These are phyloP conservation scores for Cassiopea andromeda DNA, from an alignment of 30 jellyfish, hydroid and myxozoan genomes.

Conservation along the genomic window DNA sequence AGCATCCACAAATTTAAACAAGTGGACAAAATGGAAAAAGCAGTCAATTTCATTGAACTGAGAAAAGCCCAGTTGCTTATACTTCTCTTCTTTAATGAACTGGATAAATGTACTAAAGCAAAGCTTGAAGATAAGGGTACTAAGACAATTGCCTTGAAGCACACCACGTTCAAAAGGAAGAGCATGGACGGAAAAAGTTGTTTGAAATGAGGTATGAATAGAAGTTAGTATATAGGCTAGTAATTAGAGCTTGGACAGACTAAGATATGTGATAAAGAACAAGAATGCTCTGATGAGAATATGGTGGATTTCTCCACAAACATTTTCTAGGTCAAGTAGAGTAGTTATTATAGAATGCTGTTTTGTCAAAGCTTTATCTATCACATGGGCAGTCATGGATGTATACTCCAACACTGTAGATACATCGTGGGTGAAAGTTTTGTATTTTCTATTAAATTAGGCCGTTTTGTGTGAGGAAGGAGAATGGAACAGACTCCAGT, in stretches of 20 bases:
- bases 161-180: too few species aligned
- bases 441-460: too few species aligned
- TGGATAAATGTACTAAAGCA: not conserved
- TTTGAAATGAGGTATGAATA: not conserved
- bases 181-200: too few species aligned
- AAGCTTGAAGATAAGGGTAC: not conserved
- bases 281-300: slow-evolving; percentile 9
- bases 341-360: slow-evolving; percentile 16
- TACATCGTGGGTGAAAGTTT: not conserved
- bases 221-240: not conserved
- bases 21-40: not conserved
- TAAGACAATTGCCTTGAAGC: slow-evolving; percentile 14
- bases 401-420: not conserved
- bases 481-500: not conserved
- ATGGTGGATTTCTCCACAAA: slow-evolving; percentile 28
- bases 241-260: not conserved
- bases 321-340: too few species aligned
- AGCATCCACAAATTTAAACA: too few species aligned
- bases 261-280: slow-evolving; percentile 1
- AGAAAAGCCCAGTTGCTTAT: too few species aligned
- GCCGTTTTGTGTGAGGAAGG: too few species aligned
- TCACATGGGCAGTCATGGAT: not conserved
- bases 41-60: not conserved
- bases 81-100: too few species aligned
- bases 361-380: slow-evolving; percentile 3